Conservation (phyloP, 2,113 vertebrate genomes). For the Dissostichus mawsoni region DNA sequence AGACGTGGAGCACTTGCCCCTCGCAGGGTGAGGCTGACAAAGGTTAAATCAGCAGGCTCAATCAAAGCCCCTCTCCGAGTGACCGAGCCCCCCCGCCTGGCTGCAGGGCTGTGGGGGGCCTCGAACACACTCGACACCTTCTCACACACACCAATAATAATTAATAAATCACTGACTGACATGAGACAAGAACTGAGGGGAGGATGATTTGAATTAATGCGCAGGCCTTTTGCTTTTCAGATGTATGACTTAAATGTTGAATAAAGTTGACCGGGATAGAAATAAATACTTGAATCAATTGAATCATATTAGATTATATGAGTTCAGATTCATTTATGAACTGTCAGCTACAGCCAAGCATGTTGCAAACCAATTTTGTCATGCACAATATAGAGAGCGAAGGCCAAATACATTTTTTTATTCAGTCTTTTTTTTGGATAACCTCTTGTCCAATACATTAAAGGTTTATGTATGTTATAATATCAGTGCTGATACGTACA, state of each 20-base stretch:
- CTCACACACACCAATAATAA: constrained; percentile 44
- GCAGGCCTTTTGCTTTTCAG: constrained; percentile 11
- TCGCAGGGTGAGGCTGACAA: constrained; percentile 89
- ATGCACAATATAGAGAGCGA: background rate
- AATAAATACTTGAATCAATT: background rate
- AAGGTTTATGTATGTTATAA: constrained; percentile 6
- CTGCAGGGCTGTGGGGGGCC: constrained; percentile 65
- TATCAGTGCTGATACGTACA: background rate
- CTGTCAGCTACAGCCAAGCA: background rate
- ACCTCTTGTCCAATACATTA: background rate
- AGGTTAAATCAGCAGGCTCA: constrained; percentile 92
- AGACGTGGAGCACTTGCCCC: constrained; percentile 90
- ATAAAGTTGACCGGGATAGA: background rate
- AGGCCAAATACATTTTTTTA: constrained; percentile 4
- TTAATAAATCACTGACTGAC: background rate
- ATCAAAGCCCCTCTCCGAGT: constrained; percentile 85
- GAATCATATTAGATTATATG: background rate
- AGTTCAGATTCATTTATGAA: background rate
- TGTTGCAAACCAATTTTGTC: background rate
- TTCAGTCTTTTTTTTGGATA: background rate
- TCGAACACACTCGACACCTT: constrained; percentile 68
- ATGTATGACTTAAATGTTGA: background rate
- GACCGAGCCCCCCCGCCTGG: constrained; percentile 69
- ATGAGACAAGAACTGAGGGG: background rate
- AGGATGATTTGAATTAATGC: background rate